Conservation (phyloP, 2,113 vertebrate genomes). For the Ascaphus truei region DNA sequence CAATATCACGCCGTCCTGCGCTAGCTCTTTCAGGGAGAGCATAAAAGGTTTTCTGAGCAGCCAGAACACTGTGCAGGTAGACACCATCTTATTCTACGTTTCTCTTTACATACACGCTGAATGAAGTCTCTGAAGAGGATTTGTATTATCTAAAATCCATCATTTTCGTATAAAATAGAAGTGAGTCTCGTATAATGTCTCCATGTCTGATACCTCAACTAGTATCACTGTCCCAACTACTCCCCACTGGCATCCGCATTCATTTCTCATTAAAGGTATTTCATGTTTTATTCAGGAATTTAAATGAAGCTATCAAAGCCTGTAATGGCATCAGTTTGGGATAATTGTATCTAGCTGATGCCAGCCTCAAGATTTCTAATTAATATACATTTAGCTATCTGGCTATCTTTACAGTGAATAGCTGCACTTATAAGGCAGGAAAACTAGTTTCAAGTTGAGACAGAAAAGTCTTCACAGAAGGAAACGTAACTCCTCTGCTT, state of each 20-base stretch:
- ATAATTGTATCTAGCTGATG: slow-evolving; percentile 75
- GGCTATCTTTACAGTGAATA: slow-evolving; percentile 66
- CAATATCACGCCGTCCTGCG: too few relatives aligned
- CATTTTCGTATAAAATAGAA: slow-evolving; percentile 64
- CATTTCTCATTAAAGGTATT: slow-evolving; percentile 80
- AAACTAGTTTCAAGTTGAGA: slow-evolving; percentile 41
- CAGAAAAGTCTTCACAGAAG: slow-evolving; percentile 53
- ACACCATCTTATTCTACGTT: too few relatives aligned
- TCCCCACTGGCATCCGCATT: slow-evolving; percentile 74
- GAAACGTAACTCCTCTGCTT: too few relatives aligned
- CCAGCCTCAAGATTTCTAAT: slow-evolving; percentile 78
- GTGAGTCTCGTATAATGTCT: slow-evolving; percentile 69
- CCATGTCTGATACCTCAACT: slow-evolving; percentile 67
- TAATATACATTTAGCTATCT: slow-evolving; percentile 79
- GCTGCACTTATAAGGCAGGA: slow-evolving; percentile 54
- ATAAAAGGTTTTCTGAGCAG: too few relatives aligned
- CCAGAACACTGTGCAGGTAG: too few relatives aligned
- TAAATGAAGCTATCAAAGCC: slow-evolving; percentile 79
- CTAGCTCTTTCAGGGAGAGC: too few relatives aligned
- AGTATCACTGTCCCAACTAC: slow-evolving; percentile 67
- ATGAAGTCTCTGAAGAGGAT: slow-evolving; percentile 59
- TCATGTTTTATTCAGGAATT: slow-evolving; percentile 83
- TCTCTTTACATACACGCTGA: slow-evolving; percentile 38
- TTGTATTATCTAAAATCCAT: slow-evolving; percentile 63
- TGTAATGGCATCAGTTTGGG: slow-evolving; percentile 73